Evolutionary conservation across 2,888 invertebrate genomes (phyloP).

Genomic region (Chouioia cunea): DNA sequence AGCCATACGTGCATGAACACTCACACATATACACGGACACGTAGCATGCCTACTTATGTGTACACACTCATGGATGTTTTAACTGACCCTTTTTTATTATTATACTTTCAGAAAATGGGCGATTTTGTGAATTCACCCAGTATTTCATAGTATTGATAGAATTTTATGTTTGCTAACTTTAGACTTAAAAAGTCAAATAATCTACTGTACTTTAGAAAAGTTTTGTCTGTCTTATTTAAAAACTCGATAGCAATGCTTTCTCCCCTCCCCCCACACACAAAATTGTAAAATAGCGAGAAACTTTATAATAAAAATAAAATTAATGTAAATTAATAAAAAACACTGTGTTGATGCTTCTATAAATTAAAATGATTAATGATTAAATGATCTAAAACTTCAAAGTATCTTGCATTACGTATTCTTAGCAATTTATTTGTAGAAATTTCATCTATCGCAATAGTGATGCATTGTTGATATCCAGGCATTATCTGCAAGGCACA

Average conservation of each 20-base stretch:
- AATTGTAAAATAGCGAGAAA: conserved; percentile 11
- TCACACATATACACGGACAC: conserved; percentile 24
- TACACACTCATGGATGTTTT: conserved; percentile 9
- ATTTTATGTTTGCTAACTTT: conserved; percentile 27
- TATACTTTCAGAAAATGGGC: conserved; percentile 31
- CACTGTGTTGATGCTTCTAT: conserved; percentile 27
- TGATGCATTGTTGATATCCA: conserved; percentile 22
- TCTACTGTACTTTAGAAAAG: conserved; percentile 18
- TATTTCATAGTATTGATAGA: conserved; percentile 39
- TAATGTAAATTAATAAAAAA: conserved; percentile 18
- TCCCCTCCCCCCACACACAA: neutral
- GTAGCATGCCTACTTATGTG: conserved; percentile 9
- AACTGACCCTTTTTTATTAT: conserved; percentile 24
- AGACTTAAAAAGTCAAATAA: conserved; percentile 35
- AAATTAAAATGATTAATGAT: conserved; percentile 23
- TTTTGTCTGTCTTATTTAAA: conserved; percentile 7
- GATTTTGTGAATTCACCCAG: conserved; percentile 34
- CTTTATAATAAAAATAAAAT: conserved; percentile 13
- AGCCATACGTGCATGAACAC: conserved; percentile 29
- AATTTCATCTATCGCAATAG: conserved; percentile 11
- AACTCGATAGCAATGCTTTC: conserved; percentile 13
- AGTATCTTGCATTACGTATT: conserved; percentile 8
- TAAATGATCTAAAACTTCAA: conserved; percentile 4
- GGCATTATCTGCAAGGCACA: conserved; percentile 39
- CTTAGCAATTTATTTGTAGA: conserved; percentile 3